Evolutionary conservation across 2,888 invertebrate species (phyloP).

Genomic region (Strigamia maritima): DNA sequence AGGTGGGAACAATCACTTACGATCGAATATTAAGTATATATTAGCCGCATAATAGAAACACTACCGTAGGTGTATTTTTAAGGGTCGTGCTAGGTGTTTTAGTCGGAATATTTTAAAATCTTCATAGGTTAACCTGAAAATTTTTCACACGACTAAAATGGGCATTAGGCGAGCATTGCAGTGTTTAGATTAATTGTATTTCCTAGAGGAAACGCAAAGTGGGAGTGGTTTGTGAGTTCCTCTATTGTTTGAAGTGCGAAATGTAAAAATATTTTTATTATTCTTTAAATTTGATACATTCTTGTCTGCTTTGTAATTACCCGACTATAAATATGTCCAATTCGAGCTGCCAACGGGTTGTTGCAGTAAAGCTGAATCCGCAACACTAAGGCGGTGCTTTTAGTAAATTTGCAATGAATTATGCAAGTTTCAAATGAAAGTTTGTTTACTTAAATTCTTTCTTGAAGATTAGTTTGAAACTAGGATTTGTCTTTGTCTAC

Average conservation of each 20-base stretch:
- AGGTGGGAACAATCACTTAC: not conserved
- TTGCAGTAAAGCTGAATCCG: not conserved
- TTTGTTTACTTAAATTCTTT: not conserved
- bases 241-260: too few relatives aligned
- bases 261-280: too few relatives aligned
- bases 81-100: too few relatives aligned
- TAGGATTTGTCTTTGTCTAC: not conserved
- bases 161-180: too few relatives aligned
- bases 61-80: too few relatives aligned
- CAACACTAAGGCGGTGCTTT: not conserved
- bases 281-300: not conserved
- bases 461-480: conserved; percentile 9
- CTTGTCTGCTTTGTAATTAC: conserved; percentile 7
- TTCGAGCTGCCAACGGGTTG: not conserved
- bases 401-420: conserved; percentile 11
- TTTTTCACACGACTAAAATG: too few relatives aligned
- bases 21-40: not conserved
- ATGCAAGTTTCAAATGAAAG: not conserved
- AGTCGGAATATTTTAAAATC: too few relatives aligned
- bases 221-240: too few relatives aligned
- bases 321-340: not conserved
- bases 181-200: too few relatives aligned
- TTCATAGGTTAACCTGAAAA: too few relatives aligned
- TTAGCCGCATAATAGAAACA: too few relatives aligned
- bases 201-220: too few relatives aligned